A percentile compares a stretch with the other conserved stretches of the same genome.
These are phyloP conservation scores for Pocillopora verrucosa DNA, from an alignment of 64 coral and sea anemone species.

Conservation along the genomic window DNA sequence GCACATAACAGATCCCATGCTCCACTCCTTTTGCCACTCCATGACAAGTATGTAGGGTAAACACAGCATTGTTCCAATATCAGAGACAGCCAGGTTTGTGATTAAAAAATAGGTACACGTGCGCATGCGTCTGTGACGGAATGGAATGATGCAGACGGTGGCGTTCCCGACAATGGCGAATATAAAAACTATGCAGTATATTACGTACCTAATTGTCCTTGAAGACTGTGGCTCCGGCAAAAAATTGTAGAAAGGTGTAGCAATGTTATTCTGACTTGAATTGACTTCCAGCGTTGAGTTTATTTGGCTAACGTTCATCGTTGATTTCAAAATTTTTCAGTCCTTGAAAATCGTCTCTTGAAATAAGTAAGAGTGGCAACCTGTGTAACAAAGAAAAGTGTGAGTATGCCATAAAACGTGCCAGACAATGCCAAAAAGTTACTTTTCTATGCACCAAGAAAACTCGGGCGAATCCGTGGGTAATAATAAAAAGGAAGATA, in stretches of 20 bases:
- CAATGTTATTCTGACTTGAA: background rate
- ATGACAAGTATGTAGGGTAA: constrained; percentile 37
- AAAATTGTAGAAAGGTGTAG: background rate
- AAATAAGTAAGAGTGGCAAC: background rate
- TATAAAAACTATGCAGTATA: constrained; percentile 21
- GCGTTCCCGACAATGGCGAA: constrained; percentile 56
- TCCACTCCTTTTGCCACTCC: constrained; percentile 30
- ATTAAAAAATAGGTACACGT: constrained; percentile 63
- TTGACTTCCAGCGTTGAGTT: constrained; percentile 20
- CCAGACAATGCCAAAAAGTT: too few relatives aligned
- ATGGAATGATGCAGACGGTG: constrained; percentile 36
- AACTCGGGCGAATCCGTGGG: too few relatives aligned
- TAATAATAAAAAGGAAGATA: too few relatives aligned
- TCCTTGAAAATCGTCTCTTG: background rate
- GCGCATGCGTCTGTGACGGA: constrained; percentile 54
- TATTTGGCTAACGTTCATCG: constrained; percentile 4
- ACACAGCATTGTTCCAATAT: constrained; percentile 61
- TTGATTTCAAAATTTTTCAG: background rate
- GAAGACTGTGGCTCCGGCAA: constrained; percentile 28
- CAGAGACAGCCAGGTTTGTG: constrained; percentile 68
- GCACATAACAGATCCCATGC: constrained; percentile 39
- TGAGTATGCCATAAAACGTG: background rate
- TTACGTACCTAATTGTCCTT: constrained; percentile 45
- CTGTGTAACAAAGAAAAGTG: background rate
- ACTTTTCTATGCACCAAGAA: too few relatives aligned